phyloP scores from a whole-genome alignment of 2,113 vertebrate species.

The Terrapene triunguis region DNA sequence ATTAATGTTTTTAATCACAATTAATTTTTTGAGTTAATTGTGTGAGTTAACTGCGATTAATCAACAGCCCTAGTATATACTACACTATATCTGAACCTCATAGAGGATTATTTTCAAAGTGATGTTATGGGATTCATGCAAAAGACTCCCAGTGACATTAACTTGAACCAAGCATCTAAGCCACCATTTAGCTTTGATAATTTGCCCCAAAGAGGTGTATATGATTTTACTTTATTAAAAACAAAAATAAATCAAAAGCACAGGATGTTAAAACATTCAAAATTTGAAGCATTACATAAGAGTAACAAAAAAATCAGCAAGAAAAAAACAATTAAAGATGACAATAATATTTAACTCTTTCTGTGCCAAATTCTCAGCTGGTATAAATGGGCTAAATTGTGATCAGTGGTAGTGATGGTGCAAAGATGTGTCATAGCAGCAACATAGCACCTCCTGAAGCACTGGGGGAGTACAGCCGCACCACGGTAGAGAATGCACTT shows the following conservation, averaged over 20 bases:
- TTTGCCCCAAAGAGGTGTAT: neutral
- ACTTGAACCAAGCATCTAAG: neutral
- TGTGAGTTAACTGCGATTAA: too few species aligned
- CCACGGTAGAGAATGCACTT: too few species aligned
- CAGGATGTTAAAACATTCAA: neutral
- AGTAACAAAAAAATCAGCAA: neutral
- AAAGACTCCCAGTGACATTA: neutral
- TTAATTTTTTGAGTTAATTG: too few species aligned
- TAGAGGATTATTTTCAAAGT: neutral
- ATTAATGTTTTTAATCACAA: too few species aligned
- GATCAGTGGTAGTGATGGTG: neutral
- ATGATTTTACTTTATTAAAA: neutral
- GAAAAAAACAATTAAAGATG: neutral
- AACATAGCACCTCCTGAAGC: neutral
- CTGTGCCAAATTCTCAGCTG: neutral
- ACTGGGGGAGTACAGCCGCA: neutral
- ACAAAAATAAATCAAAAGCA: neutral
- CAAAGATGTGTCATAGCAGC: neutral
- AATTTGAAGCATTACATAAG: neutral
- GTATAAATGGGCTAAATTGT: neutral
- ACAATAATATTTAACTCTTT: neutral
- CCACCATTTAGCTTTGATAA: neutral
- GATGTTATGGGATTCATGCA: neutral
- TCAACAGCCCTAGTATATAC: too few species aligned
- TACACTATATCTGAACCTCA: neutral